Base-by-base conservation (phyloP, 1,140 invertebrate genomes). In the Zaprionus kolodkinae region DNA sequence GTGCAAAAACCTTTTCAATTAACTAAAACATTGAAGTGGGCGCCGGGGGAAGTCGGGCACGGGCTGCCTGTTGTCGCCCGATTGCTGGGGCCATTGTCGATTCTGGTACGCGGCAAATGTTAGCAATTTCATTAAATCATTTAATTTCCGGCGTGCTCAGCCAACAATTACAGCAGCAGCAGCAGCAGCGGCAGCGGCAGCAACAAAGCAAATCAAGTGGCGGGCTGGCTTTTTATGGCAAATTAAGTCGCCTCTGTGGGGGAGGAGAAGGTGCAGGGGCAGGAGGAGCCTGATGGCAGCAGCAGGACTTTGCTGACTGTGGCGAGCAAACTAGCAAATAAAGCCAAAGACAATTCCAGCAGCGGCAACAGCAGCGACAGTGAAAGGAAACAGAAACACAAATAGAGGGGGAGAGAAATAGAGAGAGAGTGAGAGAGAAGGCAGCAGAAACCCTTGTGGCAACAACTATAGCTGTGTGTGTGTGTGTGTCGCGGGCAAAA, bases 111-210 rank as follows among this genome's bases (percentile, higher is more conserved):
- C 56, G 71, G 56, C 80, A 83, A 88, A 78, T 78, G 85, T 81
- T 45, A 68, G 85, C 80, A 84, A 89, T 88, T 89, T 88, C 85
- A 89, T 87, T 87, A 87, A 87, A 88, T 87, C 79, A 88, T 89
- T 89, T 89, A 82, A 88, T 88, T 88, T 88, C 84, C 84, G 81
- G 80, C 67, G 66, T 59, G 36, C 74, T 57, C 69, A 70, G 27
- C 69, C 45, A 61, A 65, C 76, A 59, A 43, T 45, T 54, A 76
- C 72, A 63, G 38, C 45, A 52, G 63, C 63, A 66, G n/a, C 6
- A 25, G 40, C 38, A 45, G 15, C 21, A 55, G 43, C 52, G 27
- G 55, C 38, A 55, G 43, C 52, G 27, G 55, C 38, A 50, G 11
- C 27, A 78, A 71, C 72, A 83, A 76, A 88, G 78, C 83, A 83